Evolutionary conservation across 2,113 vertebrate genomes (phyloP), one percentile per base, ranked within the genome.

Genomic region (Macquaria australasica): DNA sequence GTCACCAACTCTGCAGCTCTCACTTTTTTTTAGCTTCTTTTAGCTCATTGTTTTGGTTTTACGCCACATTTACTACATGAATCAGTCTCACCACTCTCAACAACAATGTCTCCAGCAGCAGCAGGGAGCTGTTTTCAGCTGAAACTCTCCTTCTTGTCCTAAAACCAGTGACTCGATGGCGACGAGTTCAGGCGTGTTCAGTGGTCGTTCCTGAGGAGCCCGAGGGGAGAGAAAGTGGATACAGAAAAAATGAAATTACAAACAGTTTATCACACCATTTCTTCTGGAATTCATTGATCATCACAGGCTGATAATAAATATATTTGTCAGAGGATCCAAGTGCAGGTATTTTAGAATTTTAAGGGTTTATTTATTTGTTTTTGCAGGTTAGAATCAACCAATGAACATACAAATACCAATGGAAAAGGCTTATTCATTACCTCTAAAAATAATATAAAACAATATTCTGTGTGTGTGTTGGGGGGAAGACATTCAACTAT

Each of bases 11-110:
- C 8, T 58, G 5, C 25, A 21, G 21, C 37, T 67, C 45, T 62
- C 31, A 34, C n/a, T 45, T 14, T 12, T 45, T 80, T 79, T 18
- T 34, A 25, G 12, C 39, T 28, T 73, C 62, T 79, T 82, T 81
- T 11, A 79, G 51, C 55, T 59, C 31, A 1, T 37, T 84, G 82
- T 78, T 84, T 79, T 64, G 79, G 55, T 88, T 88, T 87, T 63
- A 77, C 56, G 69, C 55, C 74, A 85, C 74, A 79, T 85, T 79
- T 64, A 58, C 28, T 16, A 3, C 2, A n/a, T 8, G 21, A n/a
- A 39, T 80, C n/a, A 23, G 18, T 23, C 59, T 74, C 45, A 21
- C 1, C 63, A 16, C 58, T 53, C 37, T 79, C 82, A 12, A 73
- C 41, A 14, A 3, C 3, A 7, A 0, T 25, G 68, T 73, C 28